A percentile compares a stretch with the other conserved stretches of the same genome.
Evolutionary conservation across 2,888 invertebrate species (phyloP).

Genomic region (Platypus cylindrus): DNA sequence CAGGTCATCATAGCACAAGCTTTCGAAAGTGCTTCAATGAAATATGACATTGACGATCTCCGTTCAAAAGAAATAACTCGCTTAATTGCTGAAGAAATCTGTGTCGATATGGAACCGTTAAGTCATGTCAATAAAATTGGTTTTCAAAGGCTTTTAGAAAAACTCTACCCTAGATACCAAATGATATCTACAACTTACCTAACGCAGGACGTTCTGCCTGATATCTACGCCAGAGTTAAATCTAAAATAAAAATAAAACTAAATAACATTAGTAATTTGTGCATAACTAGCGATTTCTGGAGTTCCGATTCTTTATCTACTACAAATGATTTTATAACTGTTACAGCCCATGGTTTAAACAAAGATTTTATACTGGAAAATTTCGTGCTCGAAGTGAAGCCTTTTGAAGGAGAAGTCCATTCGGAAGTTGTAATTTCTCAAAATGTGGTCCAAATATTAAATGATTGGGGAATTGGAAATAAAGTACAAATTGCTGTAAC

Average conservation of each 20-base stretch:
- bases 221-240: constrained; percentile 1
- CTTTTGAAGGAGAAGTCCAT: constrained; percentile 1
- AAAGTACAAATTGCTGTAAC: constrained; percentile 1
- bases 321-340: constrained; percentile 4
- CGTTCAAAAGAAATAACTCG: neutral
- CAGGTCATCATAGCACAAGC: neutral
- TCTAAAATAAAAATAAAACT: constrained; percentile 1
- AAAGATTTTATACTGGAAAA: neutral
- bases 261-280: constrained; percentile 1
- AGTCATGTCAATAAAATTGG: constrained; percentile 1
- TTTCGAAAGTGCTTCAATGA: too few species aligned
- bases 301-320: neutral
- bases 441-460: constrained; percentile 1
- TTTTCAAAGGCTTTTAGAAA: neutral
- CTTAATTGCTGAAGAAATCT: constrained; percentile 13
- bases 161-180: neutral
- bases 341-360: constrained; percentile 2
- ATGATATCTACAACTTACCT: constrained; percentile 1
- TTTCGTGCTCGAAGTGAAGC: neutral
- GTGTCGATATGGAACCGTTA: constrained; percentile 1
- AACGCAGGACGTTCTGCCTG: neutral
- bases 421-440: neutral
- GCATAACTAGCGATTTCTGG: constrained; percentile 1
- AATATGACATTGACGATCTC: neutral
- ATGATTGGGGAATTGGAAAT: neutral